Percentiles rank a stretch among this genome's conserved stretches.
Conservation (phyloP, 2,113 vertebrate genomes). For the Hylia prasina region DNA sequence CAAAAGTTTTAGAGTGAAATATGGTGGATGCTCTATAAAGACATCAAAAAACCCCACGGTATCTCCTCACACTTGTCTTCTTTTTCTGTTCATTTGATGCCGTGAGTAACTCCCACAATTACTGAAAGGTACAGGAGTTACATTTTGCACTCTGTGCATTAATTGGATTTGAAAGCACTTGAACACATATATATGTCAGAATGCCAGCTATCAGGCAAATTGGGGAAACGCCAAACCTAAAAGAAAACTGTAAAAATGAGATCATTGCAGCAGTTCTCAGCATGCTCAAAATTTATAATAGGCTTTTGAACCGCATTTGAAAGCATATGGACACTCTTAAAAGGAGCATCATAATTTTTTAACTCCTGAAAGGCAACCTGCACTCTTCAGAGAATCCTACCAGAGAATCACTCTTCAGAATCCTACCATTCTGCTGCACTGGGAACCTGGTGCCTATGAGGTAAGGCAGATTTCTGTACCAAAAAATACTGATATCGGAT, state of each 20-base stretch:
- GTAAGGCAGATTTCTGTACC: neutral
- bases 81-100: neutral
- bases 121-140: neutral
- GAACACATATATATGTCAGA: neutral
- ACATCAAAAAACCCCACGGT: neutral
- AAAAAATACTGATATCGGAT: neutral
- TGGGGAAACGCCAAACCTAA: neutral
- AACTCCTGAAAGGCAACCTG: neutral
- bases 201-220: neutral
- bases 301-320: neutral
- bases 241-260: neutral
- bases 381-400: neutral
- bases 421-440: neutral
- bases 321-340: neutral
- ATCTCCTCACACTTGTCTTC: neutral
- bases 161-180: conserved; percentile 9
- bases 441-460: neutral
- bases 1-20: neutral
- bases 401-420: too few relatives aligned
- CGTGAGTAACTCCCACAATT: neutral
- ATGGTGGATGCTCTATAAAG: neutral
- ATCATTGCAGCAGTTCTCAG: neutral
- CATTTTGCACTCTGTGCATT: neutral
- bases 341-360: neutral
- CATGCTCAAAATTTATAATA: neutral